Conservation (phyloP, 2,888 invertebrate species). For the Campaea margaritaria region DNA sequence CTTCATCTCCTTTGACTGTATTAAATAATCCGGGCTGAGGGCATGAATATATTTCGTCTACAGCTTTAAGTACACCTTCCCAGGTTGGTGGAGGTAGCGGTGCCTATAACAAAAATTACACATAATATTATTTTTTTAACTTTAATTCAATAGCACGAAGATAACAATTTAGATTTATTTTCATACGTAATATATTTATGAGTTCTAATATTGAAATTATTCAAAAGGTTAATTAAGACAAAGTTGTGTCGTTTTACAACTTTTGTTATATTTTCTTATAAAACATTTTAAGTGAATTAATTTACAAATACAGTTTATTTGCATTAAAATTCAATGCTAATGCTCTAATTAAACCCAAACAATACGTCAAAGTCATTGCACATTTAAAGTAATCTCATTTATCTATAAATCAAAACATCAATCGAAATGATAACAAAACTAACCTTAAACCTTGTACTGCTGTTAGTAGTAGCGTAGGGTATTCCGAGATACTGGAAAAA, state of each 20-base stretch:
- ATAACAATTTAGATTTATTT: too few species aligned
- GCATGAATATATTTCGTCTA: slow-evolving; percentile 53
- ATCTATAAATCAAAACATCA: slow-evolving; percentile 19
- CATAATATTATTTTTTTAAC: too few species aligned
- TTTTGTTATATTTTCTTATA: too few species aligned
- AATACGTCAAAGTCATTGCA: slow-evolving; percentile 9
- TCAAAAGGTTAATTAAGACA: too few species aligned
- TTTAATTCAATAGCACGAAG: too few species aligned
- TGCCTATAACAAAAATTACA: slow-evolving; percentile 53
- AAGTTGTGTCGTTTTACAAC: too few species aligned
- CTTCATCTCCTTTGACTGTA: slow-evolving; percentile 63
- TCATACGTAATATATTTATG: too few species aligned
- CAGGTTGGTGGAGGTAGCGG: slow-evolving; percentile 73
- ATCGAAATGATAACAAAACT: slow-evolving; percentile 36
- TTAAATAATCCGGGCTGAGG: slow-evolving; percentile 59
- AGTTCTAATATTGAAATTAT: too few species aligned
- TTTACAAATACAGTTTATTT: too few species aligned
- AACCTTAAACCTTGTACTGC: slow-evolving; percentile 71
- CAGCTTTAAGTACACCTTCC: slow-evolving; percentile 71
- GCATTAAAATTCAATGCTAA: too few species aligned
- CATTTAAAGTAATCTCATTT: not conserved
- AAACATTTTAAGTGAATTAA: too few species aligned
- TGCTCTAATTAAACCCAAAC: not conserved
- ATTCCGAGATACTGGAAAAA: slow-evolving; percentile 76
- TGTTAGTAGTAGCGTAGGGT: slow-evolving; percentile 71